Conservation (phyloP, 1,140 invertebrate genomes). For the Elymnias hypermnestra region DNA sequence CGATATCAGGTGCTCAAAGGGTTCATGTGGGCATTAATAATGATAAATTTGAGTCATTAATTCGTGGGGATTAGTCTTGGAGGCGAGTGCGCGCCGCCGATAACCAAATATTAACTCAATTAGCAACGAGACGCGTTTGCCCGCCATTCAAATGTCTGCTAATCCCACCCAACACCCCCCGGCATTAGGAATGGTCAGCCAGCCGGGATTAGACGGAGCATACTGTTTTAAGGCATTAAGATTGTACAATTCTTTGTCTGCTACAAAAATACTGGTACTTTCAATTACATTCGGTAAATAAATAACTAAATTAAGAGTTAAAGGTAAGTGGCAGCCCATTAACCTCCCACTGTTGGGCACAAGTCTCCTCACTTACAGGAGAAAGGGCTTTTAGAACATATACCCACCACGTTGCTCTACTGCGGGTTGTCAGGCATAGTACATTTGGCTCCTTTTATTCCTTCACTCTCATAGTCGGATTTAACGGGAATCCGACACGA, state of each 20-base stretch:
- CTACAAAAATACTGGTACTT: neutral
- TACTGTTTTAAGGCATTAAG: no score
- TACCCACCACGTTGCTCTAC: no score
- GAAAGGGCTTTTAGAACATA: no score
- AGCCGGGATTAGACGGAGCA: conserved; percentile 16
- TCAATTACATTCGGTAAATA: no score
- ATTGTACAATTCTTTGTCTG: conserved; percentile 3
- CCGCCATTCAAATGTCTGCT: conserved; percentile 64
- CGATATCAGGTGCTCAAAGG: conserved; percentile 48
- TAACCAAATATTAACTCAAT: conserved; percentile 76
- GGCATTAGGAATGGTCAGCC: conserved; percentile 41
- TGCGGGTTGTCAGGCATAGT: no score
- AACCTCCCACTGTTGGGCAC: no score
- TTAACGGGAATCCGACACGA: no score
- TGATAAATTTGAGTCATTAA: conserved; percentile 74
- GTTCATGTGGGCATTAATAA: conserved; percentile 69
- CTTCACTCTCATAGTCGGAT: no score
- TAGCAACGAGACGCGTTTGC: conserved; percentile 51
- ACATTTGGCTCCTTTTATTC: no score
- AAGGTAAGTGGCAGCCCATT: no score
- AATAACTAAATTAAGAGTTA: no score
- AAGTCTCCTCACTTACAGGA: no score
- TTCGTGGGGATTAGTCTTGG: conserved; percentile 64
- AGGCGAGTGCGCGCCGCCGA: conserved; percentile 61
- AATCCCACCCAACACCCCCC: conserved; percentile 42